Base-by-base conservation (phyloP, 2,888 invertebrate species). In the Leucophenga montana region DNA sequence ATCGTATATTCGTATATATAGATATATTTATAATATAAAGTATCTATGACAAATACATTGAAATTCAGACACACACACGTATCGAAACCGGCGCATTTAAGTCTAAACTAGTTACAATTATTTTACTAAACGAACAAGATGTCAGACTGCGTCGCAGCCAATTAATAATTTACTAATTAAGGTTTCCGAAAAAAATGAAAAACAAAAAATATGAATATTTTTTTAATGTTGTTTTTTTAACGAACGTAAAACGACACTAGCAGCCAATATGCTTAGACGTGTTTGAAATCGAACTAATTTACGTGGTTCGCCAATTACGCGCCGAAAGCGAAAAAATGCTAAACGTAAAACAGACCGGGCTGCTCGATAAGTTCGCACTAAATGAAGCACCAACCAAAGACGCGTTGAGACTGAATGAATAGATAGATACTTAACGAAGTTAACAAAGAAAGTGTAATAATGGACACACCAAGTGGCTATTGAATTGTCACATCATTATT, bases 401-500 rank as follows among this genome's bases (percentile, higher is more conserved):
- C 66, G 56, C 59, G 39, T 39, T 8, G 39, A 39, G 39, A 11
- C 4, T 8, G 11, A 39, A 39, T 11, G 33, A 33, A 66, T 73
- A 68, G 68, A 56, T n/a, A 73, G 71, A 65, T 54, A 53, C 71
- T 54, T 66, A 59, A 73, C n/a, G 67, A 69, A n/a, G n/a, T n/a
- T 50, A 69, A 54, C 48, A 70, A 70, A 59, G 56, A 56, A 33
- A 27, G 66, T n/a, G 56, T n/a, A 31, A 27, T 22, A 57, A 31
- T 13, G 27, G 27, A 27, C 27, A 68, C 67, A 72, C 72, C 72
- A 79, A 80, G 82, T 79, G 79, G 72, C 78, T 72, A 83, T 81
- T 82, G 83, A 81, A 82, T 80, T 81, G 82, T 80, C 82, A 77
- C 76, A 79, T 74, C 76, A 78, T 62, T 64, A 64, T 20, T 48